phyloP scores from a whole-genome alignment of 1,140 invertebrate species.

The Ceratitis capitata region DNA sequence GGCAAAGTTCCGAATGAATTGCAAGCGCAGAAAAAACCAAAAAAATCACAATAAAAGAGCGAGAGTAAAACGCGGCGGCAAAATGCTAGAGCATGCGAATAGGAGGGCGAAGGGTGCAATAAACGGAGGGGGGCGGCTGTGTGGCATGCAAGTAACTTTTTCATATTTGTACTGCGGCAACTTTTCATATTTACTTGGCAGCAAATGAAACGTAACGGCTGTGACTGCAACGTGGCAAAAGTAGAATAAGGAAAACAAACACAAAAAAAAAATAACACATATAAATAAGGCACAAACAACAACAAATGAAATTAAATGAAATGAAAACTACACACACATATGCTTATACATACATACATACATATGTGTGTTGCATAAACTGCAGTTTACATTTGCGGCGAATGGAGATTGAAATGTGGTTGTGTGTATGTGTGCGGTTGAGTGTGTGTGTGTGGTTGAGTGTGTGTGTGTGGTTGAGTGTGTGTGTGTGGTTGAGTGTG shows the following conservation, averaged over 20 bases:
- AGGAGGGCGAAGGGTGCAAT: background rate
- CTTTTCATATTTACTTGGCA: slow-evolving; percentile 22
- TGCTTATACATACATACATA: too few species aligned
- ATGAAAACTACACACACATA: background rate
- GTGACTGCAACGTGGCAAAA: background rate
- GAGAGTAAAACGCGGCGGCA: background rate
- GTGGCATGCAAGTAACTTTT: background rate
- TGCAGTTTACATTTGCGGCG: background rate
- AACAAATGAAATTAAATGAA: slow-evolving; percentile 4
- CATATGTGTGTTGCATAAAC: slow-evolving; percentile 16
- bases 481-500: too few species aligned
- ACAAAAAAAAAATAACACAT: background rate
- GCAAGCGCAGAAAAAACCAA: background rate
- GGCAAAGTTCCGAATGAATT: background rate
- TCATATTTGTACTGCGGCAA: slow-evolving; percentile 16
- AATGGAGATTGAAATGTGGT: slow-evolving; percentile 30
- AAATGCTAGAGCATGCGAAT: background rate
- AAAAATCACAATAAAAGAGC: background rate
- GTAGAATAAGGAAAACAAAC: background rate
- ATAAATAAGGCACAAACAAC: background rate
- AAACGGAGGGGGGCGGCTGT: too few species aligned
- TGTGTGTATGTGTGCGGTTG: too few species aligned
- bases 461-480: too few species aligned
- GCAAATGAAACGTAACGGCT: slow-evolving; percentile 21
- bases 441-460: too few species aligned